phyloP scores from a whole-genome alignment of 2,888 invertebrate species.

The Aplocera efformata region DNA sequence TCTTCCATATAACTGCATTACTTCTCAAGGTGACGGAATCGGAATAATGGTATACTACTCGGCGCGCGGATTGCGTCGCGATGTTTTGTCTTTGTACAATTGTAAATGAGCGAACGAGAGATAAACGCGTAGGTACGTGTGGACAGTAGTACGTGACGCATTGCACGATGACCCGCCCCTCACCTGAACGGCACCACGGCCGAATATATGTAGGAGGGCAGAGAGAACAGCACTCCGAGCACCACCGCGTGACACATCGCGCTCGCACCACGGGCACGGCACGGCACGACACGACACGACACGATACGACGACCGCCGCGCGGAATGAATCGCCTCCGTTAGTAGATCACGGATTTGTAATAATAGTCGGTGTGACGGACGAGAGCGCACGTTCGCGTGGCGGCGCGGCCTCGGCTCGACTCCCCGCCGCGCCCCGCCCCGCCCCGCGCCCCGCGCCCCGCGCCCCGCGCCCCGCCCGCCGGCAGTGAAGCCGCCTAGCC shows the following conservation, averaged over 20 bases:
- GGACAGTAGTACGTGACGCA: not conserved
- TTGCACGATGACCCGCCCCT: slow-evolving; percentile 29
- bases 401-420: slow-evolving; percentile 9
- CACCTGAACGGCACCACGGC: slow-evolving; percentile 68
- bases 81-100: no score
- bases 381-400: not conserved
- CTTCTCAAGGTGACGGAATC: no score
- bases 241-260: slow-evolving; percentile 72
- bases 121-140: no score
- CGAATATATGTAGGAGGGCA: slow-evolving; percentile 70
- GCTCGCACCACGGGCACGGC: slow-evolving; percentile 33
- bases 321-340: no score
- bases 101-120: no score
- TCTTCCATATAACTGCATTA: no score
- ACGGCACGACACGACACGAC: no score
- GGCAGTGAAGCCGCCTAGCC: not conserved
- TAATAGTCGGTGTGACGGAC: no score
- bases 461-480: not conserved
- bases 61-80: no score
- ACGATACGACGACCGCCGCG: no score
- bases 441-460: slow-evolving; percentile 11
- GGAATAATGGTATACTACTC: no score
- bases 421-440: slow-evolving; percentile 26
- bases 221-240: slow-evolving; percentile 67
- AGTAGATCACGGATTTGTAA: no score